phyloP scores from a whole-genome alignment of 2,888 invertebrate species.

The Crioceris asparagi region DNA sequence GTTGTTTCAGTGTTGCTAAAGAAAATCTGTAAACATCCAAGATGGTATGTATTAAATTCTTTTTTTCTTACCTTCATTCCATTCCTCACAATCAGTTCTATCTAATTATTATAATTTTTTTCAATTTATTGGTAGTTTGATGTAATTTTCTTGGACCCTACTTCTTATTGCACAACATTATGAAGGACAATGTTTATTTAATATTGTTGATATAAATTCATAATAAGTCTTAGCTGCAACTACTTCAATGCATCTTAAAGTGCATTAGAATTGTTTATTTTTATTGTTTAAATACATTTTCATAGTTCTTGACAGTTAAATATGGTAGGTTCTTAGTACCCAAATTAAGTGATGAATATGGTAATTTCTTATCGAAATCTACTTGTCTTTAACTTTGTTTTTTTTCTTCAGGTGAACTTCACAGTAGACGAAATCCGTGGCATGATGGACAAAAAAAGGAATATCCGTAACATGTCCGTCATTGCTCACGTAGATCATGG shows the following conservation, averaged over 20 bases:
- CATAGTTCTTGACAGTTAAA: no score
- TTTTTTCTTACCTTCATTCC: slow-evolving; percentile 6
- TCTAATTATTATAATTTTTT: slow-evolving; percentile 8
- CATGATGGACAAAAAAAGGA: slow-evolving; percentile 99
- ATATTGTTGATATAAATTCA: no score
- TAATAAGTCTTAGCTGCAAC: no score
- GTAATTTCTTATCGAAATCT: not conserved
- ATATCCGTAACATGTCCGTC: slow-evolving; percentile 99
- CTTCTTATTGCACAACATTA: slow-evolving; percentile 36
- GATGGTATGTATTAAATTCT: slow-evolving; percentile 52
- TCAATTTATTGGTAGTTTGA: no score
- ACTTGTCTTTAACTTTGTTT: slow-evolving; percentile 6
- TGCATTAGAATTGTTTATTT: no score
- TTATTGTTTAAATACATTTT: no score
- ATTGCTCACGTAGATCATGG: slow-evolving; percentile 99
- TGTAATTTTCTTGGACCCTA: slow-evolving; percentile 10
- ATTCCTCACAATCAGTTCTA: slow-evolving; percentile 5
- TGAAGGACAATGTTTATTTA: slow-evolving; percentile 23
- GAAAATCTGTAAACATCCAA: slow-evolving; percentile 76
- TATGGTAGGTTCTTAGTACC: slow-evolving; percentile 7
- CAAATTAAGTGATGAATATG: no score
- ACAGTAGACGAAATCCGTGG: slow-evolving; percentile 98
- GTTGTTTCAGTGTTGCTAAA: slow-evolving; percentile 56
- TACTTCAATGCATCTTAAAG: no score
- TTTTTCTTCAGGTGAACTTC: slow-evolving; percentile 86